Conservation (phyloP, 2,113 vertebrate genomes). For the Corythornis vintsioides region DNA sequence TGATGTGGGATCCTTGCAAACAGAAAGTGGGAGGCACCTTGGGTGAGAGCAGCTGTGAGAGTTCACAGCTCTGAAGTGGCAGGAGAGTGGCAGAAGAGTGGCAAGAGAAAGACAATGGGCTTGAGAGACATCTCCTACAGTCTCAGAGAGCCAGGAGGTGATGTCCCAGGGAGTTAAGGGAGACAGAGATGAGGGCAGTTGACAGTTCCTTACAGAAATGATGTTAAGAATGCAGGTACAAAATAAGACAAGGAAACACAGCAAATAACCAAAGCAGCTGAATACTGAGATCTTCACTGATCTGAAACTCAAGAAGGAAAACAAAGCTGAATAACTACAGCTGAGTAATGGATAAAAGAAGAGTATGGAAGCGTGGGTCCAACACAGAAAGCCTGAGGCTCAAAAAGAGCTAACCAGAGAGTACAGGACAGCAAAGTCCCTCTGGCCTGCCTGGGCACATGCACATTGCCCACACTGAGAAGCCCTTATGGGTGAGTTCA, state of each 20-base stretch:
- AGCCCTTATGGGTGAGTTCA: rapidly evolving
- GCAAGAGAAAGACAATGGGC: neutral
- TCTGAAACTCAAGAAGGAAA: neutral
- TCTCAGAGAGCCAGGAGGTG: neutral
- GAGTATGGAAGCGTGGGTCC: neutral
- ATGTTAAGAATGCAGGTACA: neutral
- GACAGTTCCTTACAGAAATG: neutral
- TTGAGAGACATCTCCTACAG: neutral
- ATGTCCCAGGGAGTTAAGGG: neutral
- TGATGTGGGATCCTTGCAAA: slow-evolving; percentile 47
- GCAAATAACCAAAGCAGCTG: neutral
- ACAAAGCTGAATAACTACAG: neutral
- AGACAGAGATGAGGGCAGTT: neutral
- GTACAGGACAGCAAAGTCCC: neutral
- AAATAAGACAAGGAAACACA: neutral
- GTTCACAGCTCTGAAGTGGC: slow-evolving; percentile 56
- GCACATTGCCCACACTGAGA: neutral
- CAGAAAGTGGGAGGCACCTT: slow-evolving; percentile 59
- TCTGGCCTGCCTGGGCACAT: neutral
- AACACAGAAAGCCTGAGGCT: neutral
- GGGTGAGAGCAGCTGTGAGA: slow-evolving; percentile 59
- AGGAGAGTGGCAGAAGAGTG: slow-evolving; percentile 11
- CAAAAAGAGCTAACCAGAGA: neutral
- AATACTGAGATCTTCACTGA: neutral
- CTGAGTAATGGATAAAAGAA: neutral